Evolutionary conservation across 2,888 invertebrate genomes (phyloP), one percentile per base, ranked within the genome.

Genomic region (Megamerina dolium): DNA sequence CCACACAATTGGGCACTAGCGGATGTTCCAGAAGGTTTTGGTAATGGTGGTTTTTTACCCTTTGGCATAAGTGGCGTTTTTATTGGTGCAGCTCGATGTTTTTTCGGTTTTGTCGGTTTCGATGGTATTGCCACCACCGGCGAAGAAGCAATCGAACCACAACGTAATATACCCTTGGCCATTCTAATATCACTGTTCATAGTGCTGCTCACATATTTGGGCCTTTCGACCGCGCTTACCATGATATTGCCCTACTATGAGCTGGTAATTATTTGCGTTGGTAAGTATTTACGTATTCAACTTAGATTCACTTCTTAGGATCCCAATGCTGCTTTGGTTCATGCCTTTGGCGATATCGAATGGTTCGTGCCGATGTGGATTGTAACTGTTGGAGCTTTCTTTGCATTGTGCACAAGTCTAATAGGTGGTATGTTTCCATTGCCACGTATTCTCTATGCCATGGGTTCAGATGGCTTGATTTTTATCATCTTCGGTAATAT

Each of bases 21-120:
- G 0, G 75, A 80, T 38, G 48, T 87, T n/a, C 78, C 78, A 0
- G 57, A 63, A 3, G 81, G 79, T 0, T 49, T 47, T 45, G 94
- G 94, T 0, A 74, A 70, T 0, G 96, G 95, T 1, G 96, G 96
- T 0, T 96, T 95, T 68, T 78, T 89, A 73, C 96, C 96, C 0
- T 96, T 83, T 71, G 95, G 96, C 0, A 65, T 93, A 27, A 79
- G 83, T 0, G 95, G 91, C 1, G 80, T 91, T 4, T 86, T 91
- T 85, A 82, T 85, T 0, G 92, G 91, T 0, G 72, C 90, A 0
- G 89, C 90, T 1, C 87, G 85, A 60, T 89, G 88, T 63, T 89
- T 89, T 74, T 95, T 85, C 69, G 93, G 92, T 14, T 96, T 94
- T 68, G 92, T 96, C 5, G 96, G 96, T 18, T 96, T 96, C 66